These are phyloP conservation scores for Xenopus petersii DNA, from an alignment of 2,797 vertebrate species.

Conservation along the genomic window DNA sequence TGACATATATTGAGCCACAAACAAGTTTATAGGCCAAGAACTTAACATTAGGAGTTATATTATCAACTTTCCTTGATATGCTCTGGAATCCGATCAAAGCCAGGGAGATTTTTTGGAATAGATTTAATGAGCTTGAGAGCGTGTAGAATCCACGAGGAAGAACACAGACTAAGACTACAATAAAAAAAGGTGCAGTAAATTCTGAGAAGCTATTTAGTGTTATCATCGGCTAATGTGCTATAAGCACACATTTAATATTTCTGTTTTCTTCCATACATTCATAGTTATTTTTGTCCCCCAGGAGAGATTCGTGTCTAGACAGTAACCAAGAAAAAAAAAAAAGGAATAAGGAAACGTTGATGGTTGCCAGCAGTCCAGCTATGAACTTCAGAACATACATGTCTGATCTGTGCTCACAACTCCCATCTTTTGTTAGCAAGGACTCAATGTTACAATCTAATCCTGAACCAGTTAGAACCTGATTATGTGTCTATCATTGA, in stretches of 20 bases:
- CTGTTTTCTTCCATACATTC: background rate
- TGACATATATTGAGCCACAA: too few species aligned
- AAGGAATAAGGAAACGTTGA: conserved; percentile 12
- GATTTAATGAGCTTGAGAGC: too few species aligned
- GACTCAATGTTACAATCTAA: background rate
- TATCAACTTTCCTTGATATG: too few species aligned
- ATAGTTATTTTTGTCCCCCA: conserved; percentile 1
- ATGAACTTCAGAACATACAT: background rate
- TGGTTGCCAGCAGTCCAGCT: background rate
- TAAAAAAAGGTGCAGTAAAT: too few species aligned
- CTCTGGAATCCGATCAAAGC: too few species aligned
- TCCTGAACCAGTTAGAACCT: background rate
- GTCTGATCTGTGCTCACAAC: background rate
- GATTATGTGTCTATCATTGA: background rate
- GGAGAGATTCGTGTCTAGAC: conserved; percentile 34
- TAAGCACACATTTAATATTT: conserved; percentile 2
- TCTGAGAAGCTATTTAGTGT: too few species aligned
- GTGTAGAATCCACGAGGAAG: too few species aligned
- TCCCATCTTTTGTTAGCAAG: background rate
- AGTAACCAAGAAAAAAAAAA: conserved; percentile 12
- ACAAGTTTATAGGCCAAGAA: too few species aligned
- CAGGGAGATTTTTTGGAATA: too few species aligned
- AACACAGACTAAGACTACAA: too few species aligned
- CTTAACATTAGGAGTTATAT: too few species aligned
- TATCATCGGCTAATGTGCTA: too few species aligned